Conservation (phyloP, 2,888 invertebrate genomes). For the Nemapogon koenigi region DNA sequence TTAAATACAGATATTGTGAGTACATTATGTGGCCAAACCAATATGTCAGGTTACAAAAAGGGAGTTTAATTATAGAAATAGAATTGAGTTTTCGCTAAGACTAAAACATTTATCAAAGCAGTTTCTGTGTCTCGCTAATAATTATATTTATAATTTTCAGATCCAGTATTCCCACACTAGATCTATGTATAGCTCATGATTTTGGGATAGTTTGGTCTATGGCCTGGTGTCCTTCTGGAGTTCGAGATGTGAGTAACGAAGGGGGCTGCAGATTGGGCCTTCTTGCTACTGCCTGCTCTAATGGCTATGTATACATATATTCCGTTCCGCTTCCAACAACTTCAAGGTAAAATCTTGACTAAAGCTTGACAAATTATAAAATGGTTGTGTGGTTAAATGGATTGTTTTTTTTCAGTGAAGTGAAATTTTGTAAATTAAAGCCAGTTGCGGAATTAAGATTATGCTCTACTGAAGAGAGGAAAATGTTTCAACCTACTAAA, state of each 20-base stretch:
- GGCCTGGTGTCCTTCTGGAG: constrained; percentile 81
- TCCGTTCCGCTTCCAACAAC: constrained; percentile 58
- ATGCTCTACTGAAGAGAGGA: constrained; percentile 23
- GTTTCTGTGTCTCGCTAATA: neutral
- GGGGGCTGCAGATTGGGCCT: constrained; percentile 63
- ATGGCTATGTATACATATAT: constrained; percentile 69
- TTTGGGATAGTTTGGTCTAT: constrained; percentile 72
- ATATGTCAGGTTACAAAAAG: too few species aligned
- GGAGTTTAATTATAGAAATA: too few species aligned
- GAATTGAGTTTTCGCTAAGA: too few species aligned
- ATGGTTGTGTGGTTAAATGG: neutral
- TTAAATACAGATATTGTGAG: too few species aligned
- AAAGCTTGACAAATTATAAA: constrained; percentile 2
- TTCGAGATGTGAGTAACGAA: constrained; percentile 40
- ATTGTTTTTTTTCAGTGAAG: constrained; percentile 33
- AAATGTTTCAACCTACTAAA: constrained; percentile 52
- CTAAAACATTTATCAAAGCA: too few species aligned
- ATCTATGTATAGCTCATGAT: constrained; percentile 62
- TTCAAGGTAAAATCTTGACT: constrained; percentile 14
- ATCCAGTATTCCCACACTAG: neutral
- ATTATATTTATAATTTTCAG: neutral
- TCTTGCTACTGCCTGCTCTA: constrained; percentile 72
- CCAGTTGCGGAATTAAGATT: constrained; percentile 51
- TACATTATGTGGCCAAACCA: too few species aligned
- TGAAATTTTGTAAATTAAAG: constrained; percentile 40